phyloP scores from a whole-genome alignment of 2,797 vertebrate species.

The Acrossocheilus wenchowensis region DNA sequence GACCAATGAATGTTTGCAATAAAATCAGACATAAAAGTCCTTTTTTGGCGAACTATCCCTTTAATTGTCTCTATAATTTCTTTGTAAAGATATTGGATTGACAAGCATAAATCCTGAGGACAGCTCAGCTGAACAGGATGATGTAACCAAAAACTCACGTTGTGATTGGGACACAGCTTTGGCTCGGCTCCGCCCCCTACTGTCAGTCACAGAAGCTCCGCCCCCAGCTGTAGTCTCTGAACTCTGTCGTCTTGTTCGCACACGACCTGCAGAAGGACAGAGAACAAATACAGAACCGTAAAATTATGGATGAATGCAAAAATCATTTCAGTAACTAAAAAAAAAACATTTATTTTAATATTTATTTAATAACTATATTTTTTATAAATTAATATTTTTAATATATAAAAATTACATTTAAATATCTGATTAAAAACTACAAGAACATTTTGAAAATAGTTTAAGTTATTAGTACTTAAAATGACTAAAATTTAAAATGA shows the following conservation, averaged over 20 bases:
- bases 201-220: constrained; percentile 81
- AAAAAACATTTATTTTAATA: neutral
- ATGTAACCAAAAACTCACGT: constrained; percentile 75
- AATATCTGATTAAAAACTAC: neutral
- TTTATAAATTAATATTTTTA: neutral
- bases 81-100: neutral
- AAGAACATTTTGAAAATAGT: neutral
- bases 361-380: neutral
- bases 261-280: constrained; percentile 81
- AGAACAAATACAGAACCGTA: constrained; percentile 9
- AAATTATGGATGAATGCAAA: neutral
- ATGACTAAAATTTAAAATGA: neutral
- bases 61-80: neutral
- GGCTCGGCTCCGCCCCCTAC: constrained; percentile 88
- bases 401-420: neutral
- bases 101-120: neutral
- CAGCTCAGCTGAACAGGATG: neutral
- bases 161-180: constrained; percentile 94
- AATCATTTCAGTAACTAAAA: neutral
- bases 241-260: constrained; percentile 86
- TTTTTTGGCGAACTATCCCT: neutral
- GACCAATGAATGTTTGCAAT: neutral
- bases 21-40: neutral
- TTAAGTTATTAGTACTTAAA: neutral
- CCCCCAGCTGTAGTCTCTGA: constrained; percentile 81